phyloP scores from a whole-genome alignment of 2,113 vertebrate species.

The Girardinichthys multiradiatus region DNA sequence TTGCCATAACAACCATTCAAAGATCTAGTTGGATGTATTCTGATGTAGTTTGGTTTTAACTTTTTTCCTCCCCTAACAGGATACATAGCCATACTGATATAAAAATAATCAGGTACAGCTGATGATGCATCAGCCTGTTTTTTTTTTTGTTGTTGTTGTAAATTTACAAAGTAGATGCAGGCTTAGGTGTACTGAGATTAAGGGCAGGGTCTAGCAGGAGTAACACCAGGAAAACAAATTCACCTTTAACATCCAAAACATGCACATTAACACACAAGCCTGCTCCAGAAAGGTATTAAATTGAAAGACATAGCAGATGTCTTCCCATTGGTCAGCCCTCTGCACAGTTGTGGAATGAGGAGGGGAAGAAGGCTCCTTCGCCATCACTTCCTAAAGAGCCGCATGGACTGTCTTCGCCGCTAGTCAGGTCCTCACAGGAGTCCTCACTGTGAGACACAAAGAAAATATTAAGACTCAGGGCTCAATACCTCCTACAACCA shows the following conservation, averaged over 20 bases:
- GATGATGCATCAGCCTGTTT: not conserved
- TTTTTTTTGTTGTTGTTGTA: not conserved
- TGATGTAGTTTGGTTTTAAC: not conserved
- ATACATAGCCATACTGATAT: too few species aligned
- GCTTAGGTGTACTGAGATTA: not conserved
- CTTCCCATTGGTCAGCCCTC: constrained; percentile 5
- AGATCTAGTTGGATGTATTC: not conserved
- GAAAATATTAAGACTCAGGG: not conserved
- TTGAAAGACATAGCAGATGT: constrained; percentile 13
- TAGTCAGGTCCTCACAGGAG: constrained; percentile 92
- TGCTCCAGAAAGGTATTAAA: constrained; percentile 20
- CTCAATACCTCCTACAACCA: too few species aligned
- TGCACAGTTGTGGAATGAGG: constrained; percentile 64
- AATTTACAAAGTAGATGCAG: not conserved
- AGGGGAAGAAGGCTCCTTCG: constrained; percentile 90
- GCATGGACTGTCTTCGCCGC: constrained; percentile 89
- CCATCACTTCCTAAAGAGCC: constrained; percentile 85
- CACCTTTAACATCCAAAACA: constrained; percentile 9
- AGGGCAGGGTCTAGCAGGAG: not conserved
- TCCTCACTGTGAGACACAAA: constrained; percentile 84
- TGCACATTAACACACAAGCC: constrained; percentile 26
- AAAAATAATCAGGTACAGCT: too few species aligned
- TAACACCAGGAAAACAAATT: not conserved
- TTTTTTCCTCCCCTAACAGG: not conserved
- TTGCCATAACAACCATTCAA: not conserved